Percentiles rank a stretch among this genome's conserved stretches.
Evolutionary conservation across 2,113 vertebrate genomes (phyloP).

Genomic region (Trochalopteron elliotii): DNA sequence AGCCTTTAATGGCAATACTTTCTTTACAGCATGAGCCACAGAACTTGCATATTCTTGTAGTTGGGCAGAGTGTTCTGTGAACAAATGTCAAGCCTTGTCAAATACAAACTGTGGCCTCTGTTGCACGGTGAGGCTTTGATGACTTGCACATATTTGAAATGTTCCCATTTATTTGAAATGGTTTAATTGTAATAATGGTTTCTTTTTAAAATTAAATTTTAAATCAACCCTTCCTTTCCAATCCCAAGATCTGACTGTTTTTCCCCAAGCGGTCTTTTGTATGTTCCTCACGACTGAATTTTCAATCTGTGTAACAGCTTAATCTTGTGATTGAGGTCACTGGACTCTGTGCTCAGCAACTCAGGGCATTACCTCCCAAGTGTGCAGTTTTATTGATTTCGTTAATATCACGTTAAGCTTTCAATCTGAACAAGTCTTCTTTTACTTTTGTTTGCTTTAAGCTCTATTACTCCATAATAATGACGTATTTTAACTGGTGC

Average conservation of each 20-base stretch:
- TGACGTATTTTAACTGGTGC: not conserved
- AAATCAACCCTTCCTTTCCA: constrained; percentile 19
- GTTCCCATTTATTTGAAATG: not conserved
- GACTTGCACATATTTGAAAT: not conserved
- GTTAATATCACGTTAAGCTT: constrained; percentile 22
- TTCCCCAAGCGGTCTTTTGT: not conserved
- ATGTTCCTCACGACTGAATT: constrained; percentile 50
- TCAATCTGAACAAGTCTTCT: not conserved
- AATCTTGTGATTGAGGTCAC: constrained; percentile 70
- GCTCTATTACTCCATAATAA: not conserved
- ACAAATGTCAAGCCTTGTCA: constrained; percentile 25
- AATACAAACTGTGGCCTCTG: not conserved
- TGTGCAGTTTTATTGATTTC: constrained; percentile 27
- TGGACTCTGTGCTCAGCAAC: not conserved
- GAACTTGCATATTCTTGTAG: constrained; percentile 26
- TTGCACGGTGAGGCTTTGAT: not conserved
- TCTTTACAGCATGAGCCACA: not conserved
- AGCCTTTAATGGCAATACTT: constrained; percentile 33
- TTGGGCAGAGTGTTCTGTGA: not conserved
- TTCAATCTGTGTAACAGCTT: constrained; percentile 66
- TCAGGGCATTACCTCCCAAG: constrained; percentile 29
- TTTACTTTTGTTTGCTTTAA: constrained; percentile 13
- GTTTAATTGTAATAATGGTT: not conserved
- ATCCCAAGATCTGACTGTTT: not conserved
- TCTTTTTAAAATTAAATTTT: not conserved